phyloP scores from a whole-genome alignment of 2,797 vertebrate genomes.

The Tamandua tetradactyla region DNA sequence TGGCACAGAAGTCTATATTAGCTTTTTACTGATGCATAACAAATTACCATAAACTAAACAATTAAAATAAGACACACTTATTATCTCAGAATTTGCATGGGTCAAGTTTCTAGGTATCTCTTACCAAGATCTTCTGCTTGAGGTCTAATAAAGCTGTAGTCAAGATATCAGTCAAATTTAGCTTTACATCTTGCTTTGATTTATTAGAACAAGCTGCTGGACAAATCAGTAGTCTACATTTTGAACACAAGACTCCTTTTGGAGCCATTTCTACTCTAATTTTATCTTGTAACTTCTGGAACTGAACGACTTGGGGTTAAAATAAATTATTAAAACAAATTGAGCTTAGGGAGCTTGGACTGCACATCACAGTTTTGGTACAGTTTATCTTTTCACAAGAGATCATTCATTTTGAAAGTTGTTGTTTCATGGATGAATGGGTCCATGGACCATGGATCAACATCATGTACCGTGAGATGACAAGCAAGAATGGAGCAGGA shows the following conservation, averaged over 20 bases:
- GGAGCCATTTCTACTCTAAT: not conserved
- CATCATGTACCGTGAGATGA: not conserved
- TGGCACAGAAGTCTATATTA: not conserved
- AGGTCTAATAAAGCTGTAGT: not conserved
- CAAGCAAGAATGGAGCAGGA: not conserved
- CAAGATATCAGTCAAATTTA: not conserved
- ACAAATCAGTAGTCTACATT: not conserved
- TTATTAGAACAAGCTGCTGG: no score
- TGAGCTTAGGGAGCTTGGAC: not conserved
- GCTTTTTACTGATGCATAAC: not conserved
- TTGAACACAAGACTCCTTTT: not conserved
- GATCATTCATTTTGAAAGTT: not conserved
- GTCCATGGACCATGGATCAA: no score
- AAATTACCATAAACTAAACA: not conserved
- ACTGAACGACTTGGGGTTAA: not conserved
- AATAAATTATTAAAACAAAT: not conserved
- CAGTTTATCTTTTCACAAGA: not conserved
- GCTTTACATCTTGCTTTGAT: not conserved
- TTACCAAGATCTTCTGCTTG: not conserved
- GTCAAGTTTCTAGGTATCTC: not conserved
- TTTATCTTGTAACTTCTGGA: not conserved
- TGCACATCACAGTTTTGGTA: not conserved
- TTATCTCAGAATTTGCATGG: not conserved
- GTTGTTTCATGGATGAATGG: no score
- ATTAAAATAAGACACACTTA: not conserved